These are phyloP conservation scores for Otis tarda DNA, from an alignment of 2,113 vertebrate genomes.

Conservation along the genomic window DNA sequence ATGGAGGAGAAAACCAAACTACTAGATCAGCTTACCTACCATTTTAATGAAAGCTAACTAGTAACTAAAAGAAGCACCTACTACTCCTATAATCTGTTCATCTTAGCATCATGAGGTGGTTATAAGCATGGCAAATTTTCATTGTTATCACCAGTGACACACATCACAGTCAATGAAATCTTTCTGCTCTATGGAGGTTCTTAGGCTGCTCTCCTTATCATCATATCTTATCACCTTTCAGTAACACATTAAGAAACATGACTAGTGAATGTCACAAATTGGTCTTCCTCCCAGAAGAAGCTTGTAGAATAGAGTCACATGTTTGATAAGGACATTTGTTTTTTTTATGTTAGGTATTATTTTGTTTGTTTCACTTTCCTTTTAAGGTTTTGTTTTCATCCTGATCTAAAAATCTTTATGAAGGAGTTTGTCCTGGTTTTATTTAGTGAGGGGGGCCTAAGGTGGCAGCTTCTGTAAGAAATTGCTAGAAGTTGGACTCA, in stretches of 20 bases:
- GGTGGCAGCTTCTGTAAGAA: no score
- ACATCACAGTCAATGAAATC: constrained; percentile 37
- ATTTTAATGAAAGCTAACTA: background rate
- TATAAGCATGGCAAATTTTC: constrained; percentile 14
- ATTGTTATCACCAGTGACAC: constrained; percentile 27
- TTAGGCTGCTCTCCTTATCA: constrained; percentile 8
- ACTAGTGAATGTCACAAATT: constrained; percentile 19
- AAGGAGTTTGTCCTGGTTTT: background rate
- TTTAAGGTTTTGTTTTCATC: background rate
- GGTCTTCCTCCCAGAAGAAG: background rate
- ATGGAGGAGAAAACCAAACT: background rate
- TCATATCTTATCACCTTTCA: constrained; percentile 30
- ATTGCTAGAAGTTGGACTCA: no score
- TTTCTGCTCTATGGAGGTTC: background rate
- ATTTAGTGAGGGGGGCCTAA: no score
- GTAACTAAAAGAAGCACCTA: background rate
- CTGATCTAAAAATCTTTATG: background rate
- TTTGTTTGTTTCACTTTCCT: background rate
- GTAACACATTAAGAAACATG: constrained; percentile 17
- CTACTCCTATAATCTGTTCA: background rate
- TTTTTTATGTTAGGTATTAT: background rate
- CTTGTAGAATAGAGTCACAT: background rate
- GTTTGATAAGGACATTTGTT: background rate
- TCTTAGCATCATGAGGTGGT: background rate
- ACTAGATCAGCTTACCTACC: background rate